Percentiles rank a stretch among this genome's conserved stretches.
phyloP scores from a whole-genome alignment of 2,888 invertebrate species.

The Odontomyia ornata region DNA sequence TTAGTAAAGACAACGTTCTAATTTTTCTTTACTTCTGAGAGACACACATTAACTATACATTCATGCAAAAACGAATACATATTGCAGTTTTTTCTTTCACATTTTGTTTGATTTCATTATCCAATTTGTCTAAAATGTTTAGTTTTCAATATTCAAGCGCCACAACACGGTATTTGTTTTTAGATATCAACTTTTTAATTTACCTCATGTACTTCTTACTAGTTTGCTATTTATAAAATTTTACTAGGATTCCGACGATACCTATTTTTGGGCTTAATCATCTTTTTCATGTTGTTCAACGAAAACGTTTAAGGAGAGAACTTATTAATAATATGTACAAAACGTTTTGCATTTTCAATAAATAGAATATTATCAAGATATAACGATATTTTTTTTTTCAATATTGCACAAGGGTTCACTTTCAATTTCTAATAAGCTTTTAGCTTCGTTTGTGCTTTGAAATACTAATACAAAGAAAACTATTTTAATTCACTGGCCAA shows the following conservation, averaged over 20 bases:
- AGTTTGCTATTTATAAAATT: not conserved
- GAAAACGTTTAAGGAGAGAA: constrained; percentile 4
- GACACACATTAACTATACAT: constrained; percentile 39
- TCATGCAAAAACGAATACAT: constrained; percentile 40
- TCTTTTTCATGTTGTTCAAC: not conserved
- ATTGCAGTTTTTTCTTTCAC: constrained; percentile 24
- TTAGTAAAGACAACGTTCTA: constrained; percentile 18
- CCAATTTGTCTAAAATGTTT: constrained; percentile 4
- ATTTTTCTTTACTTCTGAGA: constrained; percentile 26
- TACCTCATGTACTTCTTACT: constrained; percentile 19
- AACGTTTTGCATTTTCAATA: constrained; percentile 4
- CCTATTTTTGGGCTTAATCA: not conserved
- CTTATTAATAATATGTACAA: constrained; percentile 25
- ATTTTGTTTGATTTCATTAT: constrained; percentile 6
- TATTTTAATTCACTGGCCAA: not conserved
- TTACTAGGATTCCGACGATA: constrained; percentile 17
- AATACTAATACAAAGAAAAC: constrained; percentile 1
- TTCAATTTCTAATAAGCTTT: constrained; percentile 16
- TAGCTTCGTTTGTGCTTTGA: constrained; percentile 29
- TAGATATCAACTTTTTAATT: not conserved
- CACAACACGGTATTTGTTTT: constrained; percentile 14
- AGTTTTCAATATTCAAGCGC: constrained; percentile 25
- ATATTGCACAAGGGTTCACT: constrained; percentile 37
- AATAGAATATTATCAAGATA: constrained; percentile 31
- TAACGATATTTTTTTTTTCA: constrained; percentile 11